Percentiles rank a stretch among this genome's conserved stretches.
phyloP scores from a whole-genome alignment of 1,140 invertebrate genomes.

The Cardiocondyla obscurior region DNA sequence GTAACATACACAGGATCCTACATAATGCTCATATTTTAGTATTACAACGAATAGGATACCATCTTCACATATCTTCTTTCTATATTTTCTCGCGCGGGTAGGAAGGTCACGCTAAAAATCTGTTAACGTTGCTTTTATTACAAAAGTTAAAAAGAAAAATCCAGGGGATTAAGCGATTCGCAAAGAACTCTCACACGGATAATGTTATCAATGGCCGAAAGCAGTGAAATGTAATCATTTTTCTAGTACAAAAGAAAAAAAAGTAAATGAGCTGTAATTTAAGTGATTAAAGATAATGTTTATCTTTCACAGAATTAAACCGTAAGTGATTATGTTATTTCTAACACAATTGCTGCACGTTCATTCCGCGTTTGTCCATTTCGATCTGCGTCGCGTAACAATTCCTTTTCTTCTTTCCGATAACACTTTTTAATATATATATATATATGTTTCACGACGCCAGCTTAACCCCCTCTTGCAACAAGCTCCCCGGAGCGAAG shows the following conservation, averaged over 20 bases:
- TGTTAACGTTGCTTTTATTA: constrained; percentile 59
- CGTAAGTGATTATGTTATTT: constrained; percentile 58
- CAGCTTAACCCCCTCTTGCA: constrained; percentile 66
- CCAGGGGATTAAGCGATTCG: constrained; percentile 60
- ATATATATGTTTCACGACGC: constrained; percentile 12
- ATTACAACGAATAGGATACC: constrained; percentile 82
- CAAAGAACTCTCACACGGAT: neutral
- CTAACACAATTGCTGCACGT: constrained; percentile 19
- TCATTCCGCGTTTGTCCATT: constrained; percentile 5
- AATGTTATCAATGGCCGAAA: constrained; percentile 1
- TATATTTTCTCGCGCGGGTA: constrained; percentile 50
- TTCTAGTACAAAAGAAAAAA: constrained; percentile 66
- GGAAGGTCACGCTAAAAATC: constrained; percentile 37
- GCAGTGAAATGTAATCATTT: constrained; percentile 40
- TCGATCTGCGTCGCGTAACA: constrained; percentile 4
- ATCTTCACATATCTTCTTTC: constrained; percentile 69
- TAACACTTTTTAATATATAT: neutral
- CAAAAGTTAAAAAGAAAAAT: constrained; percentile 43
- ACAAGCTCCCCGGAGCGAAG: constrained; percentile 62
- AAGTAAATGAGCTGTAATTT: constrained; percentile 60
- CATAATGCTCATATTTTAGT: constrained; percentile 82
- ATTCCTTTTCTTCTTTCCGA: constrained; percentile 10
- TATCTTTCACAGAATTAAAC: constrained; percentile 45
- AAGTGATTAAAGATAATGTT: constrained; percentile 56
- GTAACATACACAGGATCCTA: constrained; percentile 78